A percentile compares a stretch with the other conserved stretches of the same genome.
phyloP scores from a whole-genome alignment of 2,888 invertebrate genomes.

The Omphaloscelis lunosa region DNA sequence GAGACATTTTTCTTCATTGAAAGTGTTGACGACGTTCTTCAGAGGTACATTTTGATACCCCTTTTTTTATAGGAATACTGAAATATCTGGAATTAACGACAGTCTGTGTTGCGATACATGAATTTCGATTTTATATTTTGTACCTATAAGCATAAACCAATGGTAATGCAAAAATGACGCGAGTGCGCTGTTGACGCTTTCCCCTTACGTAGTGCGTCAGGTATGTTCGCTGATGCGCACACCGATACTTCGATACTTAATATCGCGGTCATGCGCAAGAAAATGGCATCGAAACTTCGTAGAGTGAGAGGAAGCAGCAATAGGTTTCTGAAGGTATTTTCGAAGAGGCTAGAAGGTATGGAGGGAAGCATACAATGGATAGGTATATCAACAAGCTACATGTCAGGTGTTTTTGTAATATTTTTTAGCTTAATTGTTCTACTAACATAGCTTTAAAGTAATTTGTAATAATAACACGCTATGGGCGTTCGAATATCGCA shows the following conservation, averaged over 20 bases:
- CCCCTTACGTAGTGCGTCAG: no score
- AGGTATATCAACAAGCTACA: neutral
- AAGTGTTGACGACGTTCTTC: slow-evolving; percentile 52
- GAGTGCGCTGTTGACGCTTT: neutral
- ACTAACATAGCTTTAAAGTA: neutral
- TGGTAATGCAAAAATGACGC: neutral
- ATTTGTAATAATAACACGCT: neutral
- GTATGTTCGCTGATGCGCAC: neutral
- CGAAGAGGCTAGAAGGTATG: neutral
- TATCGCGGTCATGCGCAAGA: neutral
- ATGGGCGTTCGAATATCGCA: neutral
- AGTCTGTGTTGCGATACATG: slow-evolving; percentile 14
- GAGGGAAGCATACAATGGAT: neutral
- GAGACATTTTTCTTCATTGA: slow-evolving; percentile 62
- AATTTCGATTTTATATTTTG: slow-evolving; percentile 8
- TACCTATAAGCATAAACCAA: neutral
- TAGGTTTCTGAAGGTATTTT: neutral
- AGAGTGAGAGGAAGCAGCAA: no score
- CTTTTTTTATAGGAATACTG: slow-evolving; percentile 38
- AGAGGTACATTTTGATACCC: slow-evolving; percentile 35
- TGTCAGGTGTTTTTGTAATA: neutral
- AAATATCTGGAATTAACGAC: slow-evolving; percentile 20
- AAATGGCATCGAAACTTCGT: no score
- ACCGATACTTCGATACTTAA: no score
- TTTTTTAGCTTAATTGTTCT: neutral